Base-by-base conservation (phyloP, 2,797 vertebrate species). In the Scarus forsteni region DNA sequence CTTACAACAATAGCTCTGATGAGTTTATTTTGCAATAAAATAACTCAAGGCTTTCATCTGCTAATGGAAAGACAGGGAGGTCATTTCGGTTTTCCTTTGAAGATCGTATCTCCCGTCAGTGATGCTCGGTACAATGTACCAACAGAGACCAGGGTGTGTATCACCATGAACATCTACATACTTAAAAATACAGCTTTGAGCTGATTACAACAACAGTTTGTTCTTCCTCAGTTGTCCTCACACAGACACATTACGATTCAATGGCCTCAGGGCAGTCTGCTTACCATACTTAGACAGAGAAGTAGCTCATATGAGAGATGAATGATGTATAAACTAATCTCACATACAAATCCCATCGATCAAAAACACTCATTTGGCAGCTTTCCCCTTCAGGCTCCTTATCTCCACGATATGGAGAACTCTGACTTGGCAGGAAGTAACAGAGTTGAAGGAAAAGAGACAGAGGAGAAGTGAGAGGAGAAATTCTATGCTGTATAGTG, bases 301-400 rank as follows among this genome's bases (percentile, higher is more conserved):
- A 52, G 66, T 19, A 73, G 70, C 75, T 75, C 42, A 14, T 77
- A 56, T 78, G 56, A 69, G 49, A 79, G 79, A 80, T 87, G 70
- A 86, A 83, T 84, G 77, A 81, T 80, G 74, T 46, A 87, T 81
- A 85, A 86, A 90, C 83, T 89, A 86, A 89, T 87, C 81, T 88
- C 75, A 82, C 63, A 84, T 63, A 87, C 77, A 91, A 84, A 87
- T 81, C 60, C 83, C 75, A 85, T 88, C 79, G 64, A 85, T 92
- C 90, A 86, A 88, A 88, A 86, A 80, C 66, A 79, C 61, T 86
- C 66, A 69, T 90, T 87, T 92, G 88, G 87, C 90, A 89, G 88
- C 35, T 85, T 72, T 77, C 60, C 34, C 79, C 91, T 81, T 81
- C 66, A 55, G 88, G 90, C 74, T 48, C 61, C 73, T 74, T 90